Evolutionary conservation across 2,888 invertebrate genomes (phyloP), one percentile per base, ranked within the genome.

Genomic region (Tanypteryx hageni): DNA sequence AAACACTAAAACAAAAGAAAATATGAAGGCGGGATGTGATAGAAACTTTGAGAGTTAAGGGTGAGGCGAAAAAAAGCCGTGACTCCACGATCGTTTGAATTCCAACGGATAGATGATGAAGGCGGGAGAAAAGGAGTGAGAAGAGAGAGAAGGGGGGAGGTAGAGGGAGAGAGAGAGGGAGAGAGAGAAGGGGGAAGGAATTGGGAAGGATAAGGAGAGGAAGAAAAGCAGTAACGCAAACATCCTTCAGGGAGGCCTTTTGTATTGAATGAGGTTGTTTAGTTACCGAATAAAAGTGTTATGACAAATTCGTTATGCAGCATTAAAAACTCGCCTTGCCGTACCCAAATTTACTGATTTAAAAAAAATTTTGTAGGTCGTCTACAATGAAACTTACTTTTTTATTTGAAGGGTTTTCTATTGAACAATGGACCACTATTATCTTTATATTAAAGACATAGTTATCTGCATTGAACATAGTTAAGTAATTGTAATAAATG

Each of bases 1-100:
- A 86, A 86, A 86, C 86, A 86, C 86, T 86, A 86, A 89, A 89
- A 89, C 89, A 89, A 89, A 89, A 89, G 89, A 89, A 89, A 89
- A 89, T 89, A 89, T 89, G 64, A 89, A 89, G 89, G 64, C 89
- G 64, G 61, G 61, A 86, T 64, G 86, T 44, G 86, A 61, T 64
- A 61, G 86, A 86, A 86, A 61, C 86, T 86, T 86, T 22, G 22
- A 13, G 14, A 18, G 31, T n/a, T 16, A 27, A 59, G 18, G 59
- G 16, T 10, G 83, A 59, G 10, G 11, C 11, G 61, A 86, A 59
- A 27, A 61, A 61, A 86, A n/a, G 83, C 83, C 56, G 83, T 13
- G 57, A 83, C 83, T 83, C 18, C 86, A 59, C 61, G 61, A 86
- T 86, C 31, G 86, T 61, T 57, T 44, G 86, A 18, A 86, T 86